Conservation (phyloP, 2,113 vertebrate genomes). For the Mystacornis crossleyi region DNA sequence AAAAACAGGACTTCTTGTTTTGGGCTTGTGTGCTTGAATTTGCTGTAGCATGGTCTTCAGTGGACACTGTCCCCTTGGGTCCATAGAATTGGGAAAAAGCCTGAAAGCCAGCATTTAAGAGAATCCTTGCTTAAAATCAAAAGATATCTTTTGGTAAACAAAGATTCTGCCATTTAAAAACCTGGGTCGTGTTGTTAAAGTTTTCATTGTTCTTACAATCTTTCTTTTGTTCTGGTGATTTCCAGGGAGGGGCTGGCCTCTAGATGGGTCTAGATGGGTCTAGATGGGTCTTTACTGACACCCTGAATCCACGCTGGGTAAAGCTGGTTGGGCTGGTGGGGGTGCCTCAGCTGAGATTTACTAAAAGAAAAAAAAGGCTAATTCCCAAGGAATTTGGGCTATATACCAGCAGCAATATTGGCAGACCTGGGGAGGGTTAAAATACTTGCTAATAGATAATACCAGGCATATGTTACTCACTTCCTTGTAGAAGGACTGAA, state of each 20-base stretch:
- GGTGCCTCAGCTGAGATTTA: background rate
- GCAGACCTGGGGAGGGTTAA: background rate
- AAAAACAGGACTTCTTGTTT: background rate
- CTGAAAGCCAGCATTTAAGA: background rate
- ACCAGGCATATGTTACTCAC: background rate
- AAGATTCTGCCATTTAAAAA: background rate
- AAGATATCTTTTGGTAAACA: background rate
- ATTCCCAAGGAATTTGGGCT: background rate
- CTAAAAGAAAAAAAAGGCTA: background rate
- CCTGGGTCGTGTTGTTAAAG: fast-evolving
- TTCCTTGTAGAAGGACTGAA: background rate
- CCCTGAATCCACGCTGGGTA: background rate
- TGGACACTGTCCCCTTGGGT: background rate
- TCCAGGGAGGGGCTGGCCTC: background rate
- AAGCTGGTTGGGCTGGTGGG: background rate
- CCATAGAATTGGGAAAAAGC: background rate
- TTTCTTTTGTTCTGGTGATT: background rate
- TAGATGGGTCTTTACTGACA: background rate
- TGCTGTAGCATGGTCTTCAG: background rate
- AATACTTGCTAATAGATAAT: background rate
- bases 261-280: no score
- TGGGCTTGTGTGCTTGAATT: background rate
- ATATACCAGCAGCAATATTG: background rate
- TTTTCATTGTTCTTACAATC: background rate
- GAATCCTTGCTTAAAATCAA: background rate